These are phyloP conservation scores for Leptodactylus fallax DNA, from an alignment of 2,797 vertebrate species.

Conservation along the genomic window DNA sequence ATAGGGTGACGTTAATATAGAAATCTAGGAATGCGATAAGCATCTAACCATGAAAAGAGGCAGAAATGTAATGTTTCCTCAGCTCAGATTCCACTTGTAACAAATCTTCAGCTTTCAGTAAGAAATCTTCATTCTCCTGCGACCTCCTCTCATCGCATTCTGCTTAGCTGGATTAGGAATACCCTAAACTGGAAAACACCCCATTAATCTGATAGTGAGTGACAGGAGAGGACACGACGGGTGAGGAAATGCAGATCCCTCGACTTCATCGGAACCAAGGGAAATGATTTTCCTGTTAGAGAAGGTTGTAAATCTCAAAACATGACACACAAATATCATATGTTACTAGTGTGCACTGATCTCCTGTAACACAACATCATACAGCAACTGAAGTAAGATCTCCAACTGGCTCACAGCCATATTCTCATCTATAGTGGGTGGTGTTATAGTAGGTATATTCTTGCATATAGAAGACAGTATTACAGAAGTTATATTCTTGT, in stretches of 20 bases:
- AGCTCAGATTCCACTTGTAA: neutral
- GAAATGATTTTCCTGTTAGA: conserved; percentile 1
- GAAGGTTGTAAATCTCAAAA: neutral
- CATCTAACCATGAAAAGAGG: neutral
- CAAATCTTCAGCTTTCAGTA: conserved; percentile 6
- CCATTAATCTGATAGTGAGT: conserved; percentile 31
- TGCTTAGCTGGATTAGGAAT: conserved; percentile 41
- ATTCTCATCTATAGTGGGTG: neutral
- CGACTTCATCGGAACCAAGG: neutral
- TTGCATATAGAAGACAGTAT: neutral
- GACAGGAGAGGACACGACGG: conserved; percentile 18
- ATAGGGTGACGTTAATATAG: neutral
- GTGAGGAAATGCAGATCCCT: neutral
- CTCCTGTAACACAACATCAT: neutral
- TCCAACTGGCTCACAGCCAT: neutral
- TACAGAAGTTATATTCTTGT: neutral
- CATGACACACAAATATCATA: conserved; percentile 16
- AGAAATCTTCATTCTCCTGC: conserved; percentile 3
- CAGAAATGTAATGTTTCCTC: neutral
- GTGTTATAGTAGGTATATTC: conserved; percentile 1
- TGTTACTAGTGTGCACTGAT: neutral
- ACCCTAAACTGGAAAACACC: conserved; percentile 13
- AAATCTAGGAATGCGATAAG: neutral
- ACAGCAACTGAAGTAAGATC: neutral
- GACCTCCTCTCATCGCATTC: neutral